phyloP scores from a whole-genome alignment of 1,140 invertebrate species.

The Metopolophium dirhodum region DNA sequence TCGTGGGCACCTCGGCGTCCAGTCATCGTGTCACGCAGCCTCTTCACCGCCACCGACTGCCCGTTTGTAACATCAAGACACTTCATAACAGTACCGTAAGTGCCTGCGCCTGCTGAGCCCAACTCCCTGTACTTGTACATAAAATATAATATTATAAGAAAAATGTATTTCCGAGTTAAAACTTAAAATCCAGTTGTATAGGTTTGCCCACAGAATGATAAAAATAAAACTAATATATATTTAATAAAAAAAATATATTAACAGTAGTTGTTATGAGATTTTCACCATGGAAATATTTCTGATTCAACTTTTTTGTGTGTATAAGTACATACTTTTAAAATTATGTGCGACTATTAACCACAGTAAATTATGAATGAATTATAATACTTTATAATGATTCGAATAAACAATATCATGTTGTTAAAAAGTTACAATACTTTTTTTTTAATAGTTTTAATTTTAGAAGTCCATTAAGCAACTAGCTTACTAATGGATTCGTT shows the following conservation, averaged over 20 bases:
- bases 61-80: not conserved
- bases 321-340: not conserved
- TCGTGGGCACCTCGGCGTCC: not conserved
- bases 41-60: not conserved
- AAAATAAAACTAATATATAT: not conserved
- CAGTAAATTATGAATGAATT: not conserved
- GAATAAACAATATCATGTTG: not conserved
- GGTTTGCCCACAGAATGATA: not conserved
- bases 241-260: not conserved
- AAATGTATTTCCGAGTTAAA: not conserved
- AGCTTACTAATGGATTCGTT: not conserved
- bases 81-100: slow-evolving; percentile 7
- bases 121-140: not conserved
- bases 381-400: not conserved
- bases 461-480: not conserved
- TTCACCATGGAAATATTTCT: not conserved
- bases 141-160: not conserved
- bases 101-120: not conserved
- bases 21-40: not conserved
- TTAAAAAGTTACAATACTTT: not conserved
- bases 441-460: not conserved
- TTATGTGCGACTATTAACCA: not conserved
- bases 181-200: not conserved
- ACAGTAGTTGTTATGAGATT: not conserved
- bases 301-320: not conserved